Conservation (phyloP, 2,888 invertebrate species). For the Villa cingulata region DNA sequence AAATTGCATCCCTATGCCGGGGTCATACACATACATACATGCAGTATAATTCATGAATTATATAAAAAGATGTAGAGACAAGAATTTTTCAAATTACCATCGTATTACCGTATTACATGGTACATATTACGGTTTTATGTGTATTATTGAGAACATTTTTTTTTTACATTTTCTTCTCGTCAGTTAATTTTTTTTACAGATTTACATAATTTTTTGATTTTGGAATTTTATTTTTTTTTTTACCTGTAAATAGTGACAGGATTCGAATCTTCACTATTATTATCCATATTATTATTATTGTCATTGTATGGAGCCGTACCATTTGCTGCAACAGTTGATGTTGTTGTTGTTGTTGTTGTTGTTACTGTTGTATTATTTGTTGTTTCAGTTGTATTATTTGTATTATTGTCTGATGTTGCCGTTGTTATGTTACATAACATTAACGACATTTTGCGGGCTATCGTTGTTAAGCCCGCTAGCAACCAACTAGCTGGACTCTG, state of each 20-base stretch:
- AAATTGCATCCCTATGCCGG: too few relatives aligned
- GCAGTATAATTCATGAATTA: too few relatives aligned
- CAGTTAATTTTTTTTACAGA: too few relatives aligned
- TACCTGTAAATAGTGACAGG: slow-evolving; percentile 84
- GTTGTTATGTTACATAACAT: slow-evolving; percentile 22
- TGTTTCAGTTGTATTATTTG: slow-evolving; percentile 11
- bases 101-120: too few relatives aligned
- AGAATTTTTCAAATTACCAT: too few relatives aligned
- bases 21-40: too few relatives aligned
- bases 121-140: too few relatives aligned
- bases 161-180: too few relatives aligned
- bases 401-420: background rate
- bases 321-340: slow-evolving; percentile 9
- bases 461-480: slow-evolving; percentile 10
- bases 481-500: slow-evolving; percentile 8
- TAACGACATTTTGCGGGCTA: slow-evolving; percentile 24
- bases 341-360: slow-evolving; percentile 9
- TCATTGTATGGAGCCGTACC: slow-evolving; percentile 34
- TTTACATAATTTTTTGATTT: too few relatives aligned
- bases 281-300: slow-evolving; percentile 60
- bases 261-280: slow-evolving; percentile 75
- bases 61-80: too few relatives aligned
- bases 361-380: slow-evolving; percentile 8
- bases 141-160: too few relatives aligned
- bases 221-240: slow-evolving; percentile 7